Evolutionary conservation across 1,140 invertebrate genomes (phyloP).

Genomic region (Ectropis grisescens): DNA sequence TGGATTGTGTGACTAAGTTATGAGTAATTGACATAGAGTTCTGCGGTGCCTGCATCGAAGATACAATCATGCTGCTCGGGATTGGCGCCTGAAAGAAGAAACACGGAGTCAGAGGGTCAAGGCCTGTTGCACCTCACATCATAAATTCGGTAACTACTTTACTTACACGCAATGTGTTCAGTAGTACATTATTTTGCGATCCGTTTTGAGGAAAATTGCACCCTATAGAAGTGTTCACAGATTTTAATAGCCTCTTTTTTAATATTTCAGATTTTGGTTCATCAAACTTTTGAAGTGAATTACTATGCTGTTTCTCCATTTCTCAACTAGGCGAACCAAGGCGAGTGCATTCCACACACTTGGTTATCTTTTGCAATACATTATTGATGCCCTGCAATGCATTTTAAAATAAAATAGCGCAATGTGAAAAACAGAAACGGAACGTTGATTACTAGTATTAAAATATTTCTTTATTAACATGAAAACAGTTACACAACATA

Average conservation of each 20-base stretch:
- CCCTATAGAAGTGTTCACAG: conserved; percentile 29
- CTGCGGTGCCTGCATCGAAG: conserved; percentile 57
- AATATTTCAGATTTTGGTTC: conserved; percentile 63
- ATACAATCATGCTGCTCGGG: conserved; percentile 63
- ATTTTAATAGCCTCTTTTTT: conserved; percentile 64
- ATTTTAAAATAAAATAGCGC: conserved; percentile 62
- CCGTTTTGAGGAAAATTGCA: conserved; percentile 39
- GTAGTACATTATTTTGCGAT: conserved; percentile 58
- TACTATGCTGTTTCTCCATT: conserved; percentile 63
- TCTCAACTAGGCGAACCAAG: conserved; percentile 38
- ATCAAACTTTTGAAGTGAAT: conserved; percentile 67
- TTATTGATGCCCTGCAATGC: conserved; percentile 54
- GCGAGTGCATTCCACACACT: conserved; percentile 52
- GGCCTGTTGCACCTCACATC: conserved; percentile 16
- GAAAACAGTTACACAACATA: no score
- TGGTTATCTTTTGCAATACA: conserved; percentile 50
- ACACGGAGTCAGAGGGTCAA: conserved; percentile 30
- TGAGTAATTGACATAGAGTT: conserved; percentile 56
- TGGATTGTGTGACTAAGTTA: conserved; percentile 52
- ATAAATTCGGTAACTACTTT: conserved; percentile 5
- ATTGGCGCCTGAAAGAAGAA: conserved; percentile 55
- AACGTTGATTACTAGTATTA: no score
- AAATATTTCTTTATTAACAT: no score
- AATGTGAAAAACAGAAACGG: conserved; percentile 44
- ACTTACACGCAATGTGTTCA: conserved; percentile 64